phyloP scores from a whole-genome alignment of 1,140 invertebrate species.

The Andrena cerasifolii region DNA sequence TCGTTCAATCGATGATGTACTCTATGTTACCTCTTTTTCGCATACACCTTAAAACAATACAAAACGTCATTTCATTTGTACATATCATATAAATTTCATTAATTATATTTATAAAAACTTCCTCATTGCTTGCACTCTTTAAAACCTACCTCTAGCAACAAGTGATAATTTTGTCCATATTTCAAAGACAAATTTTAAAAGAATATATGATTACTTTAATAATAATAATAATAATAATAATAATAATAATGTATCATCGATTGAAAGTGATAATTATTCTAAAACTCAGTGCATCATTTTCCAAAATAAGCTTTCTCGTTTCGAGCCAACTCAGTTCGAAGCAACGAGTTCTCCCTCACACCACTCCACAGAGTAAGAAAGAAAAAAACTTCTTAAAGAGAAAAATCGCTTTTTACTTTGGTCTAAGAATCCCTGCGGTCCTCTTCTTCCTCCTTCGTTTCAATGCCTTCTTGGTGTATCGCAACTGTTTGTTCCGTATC shows the following conservation, averaged over 20 bases:
- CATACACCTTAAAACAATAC: background rate
- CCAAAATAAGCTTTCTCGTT: background rate
- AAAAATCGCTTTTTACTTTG: conserved; percentile 54
- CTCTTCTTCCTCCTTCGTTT: conserved; percentile 43
- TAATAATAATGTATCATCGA: conserved; percentile 13
- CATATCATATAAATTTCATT: background rate
- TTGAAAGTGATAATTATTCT: conserved; percentile 16
- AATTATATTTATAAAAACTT: conserved; percentile 3
- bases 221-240: conserved; percentile 3
- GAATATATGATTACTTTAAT: background rate
- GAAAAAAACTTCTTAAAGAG: conserved; percentile 39
- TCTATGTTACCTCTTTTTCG: background rate
- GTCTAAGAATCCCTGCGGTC: conserved; percentile 53
- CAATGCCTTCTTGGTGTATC: conserved; percentile 13
- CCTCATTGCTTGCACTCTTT: background rate
- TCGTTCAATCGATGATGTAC: conserved; percentile 9
- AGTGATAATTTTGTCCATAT: background rate
- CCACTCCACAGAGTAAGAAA: conserved; percentile 51
- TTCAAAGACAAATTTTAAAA: conserved; percentile 4
- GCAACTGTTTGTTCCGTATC: conserved; percentile 6
- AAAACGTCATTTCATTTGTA: background rate
- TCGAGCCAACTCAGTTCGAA: conserved; percentile 6
- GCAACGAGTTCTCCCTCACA: conserved; percentile 41
- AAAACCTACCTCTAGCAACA: conserved; percentile 7
- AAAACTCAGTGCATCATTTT: conserved; percentile 11